Percentiles rank a stretch among this genome's conserved stretches.
Conservation (phyloP, 2,113 vertebrate species). For the Promerops cafer region DNA sequence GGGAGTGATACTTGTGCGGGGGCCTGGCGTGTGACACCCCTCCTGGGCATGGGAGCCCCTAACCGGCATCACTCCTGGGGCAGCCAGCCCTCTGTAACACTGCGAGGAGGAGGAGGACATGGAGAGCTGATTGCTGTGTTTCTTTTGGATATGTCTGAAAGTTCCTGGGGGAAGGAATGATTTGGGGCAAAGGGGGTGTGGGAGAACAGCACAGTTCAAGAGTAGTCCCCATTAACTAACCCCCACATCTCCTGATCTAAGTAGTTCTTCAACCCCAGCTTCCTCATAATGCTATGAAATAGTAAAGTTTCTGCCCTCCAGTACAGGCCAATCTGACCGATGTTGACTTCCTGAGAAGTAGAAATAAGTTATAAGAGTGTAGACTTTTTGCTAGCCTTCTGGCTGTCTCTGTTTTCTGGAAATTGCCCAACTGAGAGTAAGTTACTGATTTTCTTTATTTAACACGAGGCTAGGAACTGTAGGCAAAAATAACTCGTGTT, state of each 20-base stretch:
- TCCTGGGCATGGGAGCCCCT: neutral
- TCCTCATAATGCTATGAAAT: neutral
- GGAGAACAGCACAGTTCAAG: neutral
- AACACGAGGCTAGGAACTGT: neutral
- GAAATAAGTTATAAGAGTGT: neutral
- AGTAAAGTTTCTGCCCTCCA: neutral
- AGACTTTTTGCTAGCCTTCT: neutral
- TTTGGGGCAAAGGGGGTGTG: neutral
- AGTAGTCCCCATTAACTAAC: neutral
- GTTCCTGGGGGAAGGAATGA: neutral
- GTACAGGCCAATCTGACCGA: neutral
- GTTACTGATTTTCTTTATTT: neutral
- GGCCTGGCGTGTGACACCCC: neutral
- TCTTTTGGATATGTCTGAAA: neutral
- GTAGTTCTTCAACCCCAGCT: neutral
- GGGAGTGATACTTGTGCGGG: accelerated
- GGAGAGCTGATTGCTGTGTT: neutral
- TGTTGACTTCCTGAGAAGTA: neutral
- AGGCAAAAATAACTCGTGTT: neutral
- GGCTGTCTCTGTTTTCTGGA: neutral
- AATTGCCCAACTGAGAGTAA: neutral
- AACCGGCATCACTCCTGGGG: accelerated
- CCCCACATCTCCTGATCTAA: neutral
- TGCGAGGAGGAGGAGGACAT: neutral
- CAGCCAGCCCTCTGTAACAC: neutral